Conservation (phyloP, 2,113 vertebrate genomes). For the Cacatua alba region DNA sequence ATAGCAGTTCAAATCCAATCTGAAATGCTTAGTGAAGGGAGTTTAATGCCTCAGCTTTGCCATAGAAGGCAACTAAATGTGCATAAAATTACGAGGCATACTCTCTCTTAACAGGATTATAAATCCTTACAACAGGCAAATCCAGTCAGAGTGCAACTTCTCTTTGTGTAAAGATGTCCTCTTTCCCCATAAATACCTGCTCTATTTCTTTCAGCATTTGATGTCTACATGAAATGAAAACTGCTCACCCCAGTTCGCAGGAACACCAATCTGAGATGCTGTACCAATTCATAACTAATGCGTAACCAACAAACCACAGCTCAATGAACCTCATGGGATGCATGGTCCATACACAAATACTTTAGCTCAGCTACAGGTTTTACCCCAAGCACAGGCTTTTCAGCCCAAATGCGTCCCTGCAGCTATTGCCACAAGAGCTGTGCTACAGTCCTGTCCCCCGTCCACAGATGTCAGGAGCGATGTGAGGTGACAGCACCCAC, state of each 20-base stretch:
- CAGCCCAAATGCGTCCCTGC: neutral
- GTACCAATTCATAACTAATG: neutral
- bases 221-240: neutral
- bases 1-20: neutral
- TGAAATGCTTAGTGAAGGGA: neutral
- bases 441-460: neutral
- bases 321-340: accelerated
- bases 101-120: neutral
- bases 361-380: accelerated
- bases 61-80: neutral
- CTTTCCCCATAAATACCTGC: neutral
- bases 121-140: neutral
- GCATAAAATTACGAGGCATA: neutral
- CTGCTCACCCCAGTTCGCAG: neutral
- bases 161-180: neutral
- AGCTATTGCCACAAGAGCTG: neutral
- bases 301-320: neutral
- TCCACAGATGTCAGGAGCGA: neutral
- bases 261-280: accelerated
- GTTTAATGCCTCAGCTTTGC: neutral
- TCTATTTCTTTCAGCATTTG: neutral
- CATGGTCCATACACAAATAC: accelerated
- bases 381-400: neutral
- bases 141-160: neutral
- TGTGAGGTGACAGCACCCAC: neutral